Evolutionary conservation across 1,140 invertebrate genomes (phyloP), one percentile per base, ranked within the genome.

Genomic region (Hylaeus volcanicus): DNA sequence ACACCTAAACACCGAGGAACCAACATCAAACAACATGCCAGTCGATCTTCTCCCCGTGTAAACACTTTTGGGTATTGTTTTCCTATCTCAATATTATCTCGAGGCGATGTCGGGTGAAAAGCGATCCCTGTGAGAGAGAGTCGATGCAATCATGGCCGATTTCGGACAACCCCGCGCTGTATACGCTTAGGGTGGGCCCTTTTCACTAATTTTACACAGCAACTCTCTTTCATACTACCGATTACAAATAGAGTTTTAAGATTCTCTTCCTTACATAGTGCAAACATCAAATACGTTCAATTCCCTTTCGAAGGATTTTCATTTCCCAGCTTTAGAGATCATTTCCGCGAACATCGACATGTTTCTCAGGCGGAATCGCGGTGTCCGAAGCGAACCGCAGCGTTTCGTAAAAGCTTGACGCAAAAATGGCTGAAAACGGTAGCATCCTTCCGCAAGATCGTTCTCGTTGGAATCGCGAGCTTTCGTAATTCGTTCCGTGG

Each of bases 91-190:
- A 14, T 82, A 48, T 91, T 92, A 91, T 92, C 89, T 89, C 71
- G 56, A 76, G 74, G 80, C 81, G 83, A 74, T 87, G 79, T 77
- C 83, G 81, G 70, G 61, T 90, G 89, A 91, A 92, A 93, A 92
- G 88, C 83, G 89, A 92, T 93, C 89, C 86, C 84, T 91, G 89
- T 88, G 90, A 90, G 89, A 90, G 85, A 70, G 48, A 51, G 51
- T 51, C 8, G 45, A 26, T 48, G 5, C 45, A 51, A 9, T 51
- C 51, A 11, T 51, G 8, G 9, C 51, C 51, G 51, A 11, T 11
- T 51, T 51, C 51, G 11, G 11, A 9, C 9, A 39, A n/a, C 26
- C 26, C 26, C 26, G 26, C 26, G 26, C 26, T 58, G 8, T 58
- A 8, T 5, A 43, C 5, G 45, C 8, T 48, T 48, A 48, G 45